phyloP scores from a whole-genome alignment of 2,113 vertebrate species.

The Myotis lucifugus region DNA sequence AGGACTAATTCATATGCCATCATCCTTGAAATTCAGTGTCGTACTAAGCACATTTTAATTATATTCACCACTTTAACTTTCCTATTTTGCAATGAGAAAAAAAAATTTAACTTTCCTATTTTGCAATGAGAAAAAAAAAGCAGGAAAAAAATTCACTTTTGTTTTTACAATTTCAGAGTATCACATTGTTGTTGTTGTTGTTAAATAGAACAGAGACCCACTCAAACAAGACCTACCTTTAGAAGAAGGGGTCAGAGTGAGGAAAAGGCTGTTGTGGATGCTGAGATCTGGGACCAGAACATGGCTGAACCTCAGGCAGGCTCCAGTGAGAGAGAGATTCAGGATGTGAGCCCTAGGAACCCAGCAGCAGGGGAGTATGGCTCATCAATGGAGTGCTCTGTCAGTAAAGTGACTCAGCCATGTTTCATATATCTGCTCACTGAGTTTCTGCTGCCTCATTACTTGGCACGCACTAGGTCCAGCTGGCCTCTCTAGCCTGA shows the following conservation, averaged over 20 bases:
- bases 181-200: background rate
- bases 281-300: background rate
- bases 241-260: background rate
- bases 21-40: background rate
- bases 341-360: background rate
- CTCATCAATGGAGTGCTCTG: background rate
- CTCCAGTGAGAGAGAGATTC: background rate
- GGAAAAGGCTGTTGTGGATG: background rate
- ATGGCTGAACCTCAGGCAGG: background rate
- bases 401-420: background rate
- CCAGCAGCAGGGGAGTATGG: background rate
- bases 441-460: background rate
- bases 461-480: background rate
- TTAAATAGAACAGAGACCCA: background rate
- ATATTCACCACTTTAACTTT: background rate
- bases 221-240: background rate
- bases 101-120: background rate
- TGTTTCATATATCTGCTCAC: background rate
- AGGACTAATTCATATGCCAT: background rate
- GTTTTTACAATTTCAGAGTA: conserved; percentile 3
- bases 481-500: background rate
- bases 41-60: background rate
- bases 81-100: conserved; percentile 26
- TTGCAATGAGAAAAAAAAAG: background rate
- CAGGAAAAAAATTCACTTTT: background rate